Evolutionary conservation across 2,888 invertebrate species (phyloP).

Genomic region (Campoletis raptor): DNA sequence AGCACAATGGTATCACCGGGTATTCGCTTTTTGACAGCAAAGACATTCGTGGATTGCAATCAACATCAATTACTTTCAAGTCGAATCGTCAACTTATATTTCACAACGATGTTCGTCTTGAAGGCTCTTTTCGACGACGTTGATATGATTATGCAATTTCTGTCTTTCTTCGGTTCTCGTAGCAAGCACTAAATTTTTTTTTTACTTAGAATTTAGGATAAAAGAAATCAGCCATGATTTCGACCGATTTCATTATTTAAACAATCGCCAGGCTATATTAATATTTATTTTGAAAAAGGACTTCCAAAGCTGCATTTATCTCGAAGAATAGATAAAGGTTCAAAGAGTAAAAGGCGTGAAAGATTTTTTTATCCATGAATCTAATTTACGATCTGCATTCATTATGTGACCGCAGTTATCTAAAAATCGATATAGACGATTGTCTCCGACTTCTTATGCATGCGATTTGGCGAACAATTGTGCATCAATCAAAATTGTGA

Average conservation of each 20-base stretch:
- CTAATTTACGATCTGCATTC: not conserved
- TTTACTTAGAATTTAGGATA: not conserved
- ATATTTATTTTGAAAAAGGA: no score
- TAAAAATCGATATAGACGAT: not conserved
- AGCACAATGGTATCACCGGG: not conserved
- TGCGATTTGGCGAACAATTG: not conserved
- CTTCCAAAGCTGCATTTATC: no score
- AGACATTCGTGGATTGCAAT: not conserved
- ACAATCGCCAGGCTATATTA: not conserved
- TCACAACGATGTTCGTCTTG: not conserved
- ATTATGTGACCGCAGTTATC: not conserved
- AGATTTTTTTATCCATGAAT: not conserved
- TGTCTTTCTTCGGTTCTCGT: not conserved
- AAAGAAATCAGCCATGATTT: not conserved
- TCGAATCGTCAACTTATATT: not conserved
- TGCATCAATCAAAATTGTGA: not conserved
- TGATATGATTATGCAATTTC: not conserved
- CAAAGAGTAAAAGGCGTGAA: no score
- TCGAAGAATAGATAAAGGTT: no score
- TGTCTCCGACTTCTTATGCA: not conserved
- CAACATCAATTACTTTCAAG: not conserved
- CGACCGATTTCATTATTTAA: not conserved
- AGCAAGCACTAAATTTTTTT: not conserved
- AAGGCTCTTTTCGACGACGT: not conserved
- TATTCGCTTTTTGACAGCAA: not conserved